These are phyloP conservation scores for Mystacides longicornis DNA, from an alignment of 2,888 invertebrate species.

Conservation along the genomic window DNA sequence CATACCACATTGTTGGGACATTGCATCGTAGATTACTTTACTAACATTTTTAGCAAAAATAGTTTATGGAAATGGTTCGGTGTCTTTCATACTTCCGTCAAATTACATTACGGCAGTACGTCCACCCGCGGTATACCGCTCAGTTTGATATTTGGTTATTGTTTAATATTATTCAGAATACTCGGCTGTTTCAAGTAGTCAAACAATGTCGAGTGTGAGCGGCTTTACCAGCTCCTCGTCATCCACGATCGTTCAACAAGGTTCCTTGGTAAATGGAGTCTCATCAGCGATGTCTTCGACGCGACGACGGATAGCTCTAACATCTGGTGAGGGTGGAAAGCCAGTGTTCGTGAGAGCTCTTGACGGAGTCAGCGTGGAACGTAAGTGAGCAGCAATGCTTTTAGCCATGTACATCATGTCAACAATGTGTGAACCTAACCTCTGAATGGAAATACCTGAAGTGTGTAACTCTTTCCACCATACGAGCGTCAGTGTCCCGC, in stretches of 20 bases:
- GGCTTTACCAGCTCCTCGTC: slow-evolving; percentile 25
- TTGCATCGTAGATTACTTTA: no score
- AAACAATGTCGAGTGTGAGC: slow-evolving; percentile 25
- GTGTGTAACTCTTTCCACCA: no score
- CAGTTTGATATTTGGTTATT: slow-evolving; percentile 1
- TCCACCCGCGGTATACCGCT: neutral
- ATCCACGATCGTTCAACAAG: slow-evolving; percentile 32
- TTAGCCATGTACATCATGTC: no score
- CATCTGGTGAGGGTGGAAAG: slow-evolving; percentile 47
- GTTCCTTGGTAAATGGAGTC: slow-evolving; percentile 28
- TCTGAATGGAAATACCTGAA: no score
- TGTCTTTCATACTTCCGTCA: no score
- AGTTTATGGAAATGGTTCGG: no score
- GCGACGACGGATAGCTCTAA: slow-evolving; percentile 31
- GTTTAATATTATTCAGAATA: slow-evolving; percentile 30
- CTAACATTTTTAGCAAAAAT: no score
- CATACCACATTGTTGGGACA: no score
- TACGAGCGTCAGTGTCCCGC: no score
- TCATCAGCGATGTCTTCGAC: slow-evolving; percentile 17
- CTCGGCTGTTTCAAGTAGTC: slow-evolving; percentile 36
- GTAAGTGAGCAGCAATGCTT: slow-evolving; percentile 50
- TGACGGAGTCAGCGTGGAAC: slow-evolving; percentile 69
- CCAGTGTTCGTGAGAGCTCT: slow-evolving; percentile 68
- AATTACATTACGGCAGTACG: no score
- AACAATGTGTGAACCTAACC: no score